phyloP scores from a whole-genome alignment of 1,140 invertebrate genomes.

The Oryctes rhinoceros region DNA sequence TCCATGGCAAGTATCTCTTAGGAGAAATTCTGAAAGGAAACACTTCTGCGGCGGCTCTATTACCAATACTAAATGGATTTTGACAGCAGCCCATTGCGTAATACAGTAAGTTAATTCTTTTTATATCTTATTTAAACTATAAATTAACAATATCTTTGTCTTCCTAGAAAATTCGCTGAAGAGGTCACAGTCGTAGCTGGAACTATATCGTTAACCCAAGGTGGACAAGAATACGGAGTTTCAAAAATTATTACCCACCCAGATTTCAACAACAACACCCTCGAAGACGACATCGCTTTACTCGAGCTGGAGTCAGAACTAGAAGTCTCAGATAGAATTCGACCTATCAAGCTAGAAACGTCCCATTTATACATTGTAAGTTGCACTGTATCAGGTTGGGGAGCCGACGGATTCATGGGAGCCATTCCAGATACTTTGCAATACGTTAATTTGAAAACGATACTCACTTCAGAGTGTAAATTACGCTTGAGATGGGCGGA shows the following conservation, averaged over 20 bases:
- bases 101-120: conserved; percentile 47
- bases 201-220: not conserved
- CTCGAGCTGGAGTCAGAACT: not conserved
- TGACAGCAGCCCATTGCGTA: conserved; percentile 69
- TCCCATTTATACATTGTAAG: not conserved
- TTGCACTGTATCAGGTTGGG: conserved; percentile 4
- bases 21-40: conserved; percentile 48
- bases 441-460: conserved; percentile 10
- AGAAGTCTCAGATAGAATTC: conserved; percentile 52
- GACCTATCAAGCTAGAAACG: conserved; percentile 51
- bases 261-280: not conserved
- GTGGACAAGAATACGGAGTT: not conserved
- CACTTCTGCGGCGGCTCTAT: conserved; percentile 69
- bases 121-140: not conserved
- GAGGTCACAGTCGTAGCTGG: not conserved
- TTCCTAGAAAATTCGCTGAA: not conserved
- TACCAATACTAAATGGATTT: conserved; percentile 62
- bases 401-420: not conserved
- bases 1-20: conserved; percentile 64
- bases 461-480: not conserved
- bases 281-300: conserved; percentile 1
- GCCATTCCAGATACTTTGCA: not conserved
- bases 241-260: not conserved
- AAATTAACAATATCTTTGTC: not conserved
- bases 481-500: not conserved